Evolutionary conservation across 2,888 invertebrate species (phyloP), one percentile per base, ranked within the genome.

Genomic region (Mechanitis mazaeus): DNA sequence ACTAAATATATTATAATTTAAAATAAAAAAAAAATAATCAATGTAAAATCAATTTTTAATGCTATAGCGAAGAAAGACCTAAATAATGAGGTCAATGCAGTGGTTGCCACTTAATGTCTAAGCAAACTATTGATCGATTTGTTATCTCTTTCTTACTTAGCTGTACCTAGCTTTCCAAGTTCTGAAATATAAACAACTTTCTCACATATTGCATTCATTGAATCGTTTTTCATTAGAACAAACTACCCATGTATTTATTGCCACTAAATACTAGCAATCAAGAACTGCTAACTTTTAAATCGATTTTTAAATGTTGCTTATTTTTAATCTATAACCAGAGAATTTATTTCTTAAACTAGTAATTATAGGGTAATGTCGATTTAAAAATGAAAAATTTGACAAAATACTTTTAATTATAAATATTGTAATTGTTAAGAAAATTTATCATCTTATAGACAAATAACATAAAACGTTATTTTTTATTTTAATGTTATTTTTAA

Each of bases 31-130:
- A 50, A 50, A 31, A 47, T 20, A 50, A 31, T 46, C 47, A 47
- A 55, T 62, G 67, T 64, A 60, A 65, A 64, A 64, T 68, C 20
- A 66, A 67, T 64, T 68, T 68, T 66, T 68, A 72, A 69, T 69
- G 71, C 69, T 77, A 80, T 80, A 79, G 72, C 71, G 73, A 80
- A 81, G 79, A 75, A 84, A 82, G 77, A 79, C 79, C 84, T 85
- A 81, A 85, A 83, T 84, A 87, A 85, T 82, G 84, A 87, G 87
- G 88, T 81, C 90, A 88, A 84, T 89, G 89, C 90, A 88, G 86
- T 81, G 76, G 79, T 85, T 85, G 82, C 84, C 80, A 81, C 85
- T 87, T 84, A 85, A 85, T 84, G 83, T 85, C 84, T 87, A 81
- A 81, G 81, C 80, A 85, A 87, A 85, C 80, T 87, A 89, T 88